These are phyloP conservation scores for Linnaemya tessellans DNA, from an alignment of 2,888 invertebrate genomes.

Conservation along the genomic window DNA sequence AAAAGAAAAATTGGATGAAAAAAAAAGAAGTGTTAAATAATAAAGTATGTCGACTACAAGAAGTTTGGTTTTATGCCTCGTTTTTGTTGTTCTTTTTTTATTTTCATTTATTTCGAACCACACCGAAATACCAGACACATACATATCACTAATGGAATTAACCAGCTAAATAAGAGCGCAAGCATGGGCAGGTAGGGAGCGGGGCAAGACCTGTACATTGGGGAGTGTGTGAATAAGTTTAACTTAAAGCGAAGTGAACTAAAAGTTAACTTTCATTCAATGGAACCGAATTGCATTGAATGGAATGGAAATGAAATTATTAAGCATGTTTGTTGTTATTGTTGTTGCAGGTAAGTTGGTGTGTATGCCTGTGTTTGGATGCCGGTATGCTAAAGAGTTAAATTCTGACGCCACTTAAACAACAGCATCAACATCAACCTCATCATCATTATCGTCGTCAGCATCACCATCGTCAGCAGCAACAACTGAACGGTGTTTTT, in stretches of 20 bases:
- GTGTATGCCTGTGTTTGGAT: background rate
- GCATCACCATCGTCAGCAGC: slow-evolving; percentile 25
- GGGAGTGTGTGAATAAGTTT: slow-evolving; percentile 49
- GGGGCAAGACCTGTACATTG: background rate
- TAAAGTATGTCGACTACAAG: slow-evolving; percentile 64
- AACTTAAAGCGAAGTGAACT: slow-evolving; percentile 47
- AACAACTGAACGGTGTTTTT: slow-evolving; percentile 49
- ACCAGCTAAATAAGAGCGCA: slow-evolving; percentile 47
- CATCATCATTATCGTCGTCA: slow-evolving; percentile 19
- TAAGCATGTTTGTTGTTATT: slow-evolving; percentile 41
- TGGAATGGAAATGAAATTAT: slow-evolving; percentile 55
- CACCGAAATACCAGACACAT: background rate
- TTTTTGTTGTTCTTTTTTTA: slow-evolving; percentile 26
- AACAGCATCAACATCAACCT: slow-evolving; percentile 31
- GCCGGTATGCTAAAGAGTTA: slow-evolving; percentile 71
- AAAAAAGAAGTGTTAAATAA: slow-evolving; percentile 64
- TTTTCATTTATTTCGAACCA: slow-evolving; percentile 9
- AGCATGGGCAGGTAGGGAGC: slow-evolving; percentile 24
- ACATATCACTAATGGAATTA: slow-evolving; percentile 52
- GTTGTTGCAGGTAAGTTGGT: slow-evolving; percentile 14
- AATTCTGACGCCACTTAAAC: slow-evolving; percentile 71
- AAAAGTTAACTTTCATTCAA: slow-evolving; percentile 59
- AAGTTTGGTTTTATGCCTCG: slow-evolving; percentile 51
- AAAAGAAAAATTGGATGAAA: slow-evolving; percentile 11
- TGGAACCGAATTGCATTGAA: slow-evolving; percentile 47